Percentiles rank a stretch among this genome's conserved stretches.
phyloP scores from a whole-genome alignment of 2,797 vertebrate species.

The Sebastes minor region DNA sequence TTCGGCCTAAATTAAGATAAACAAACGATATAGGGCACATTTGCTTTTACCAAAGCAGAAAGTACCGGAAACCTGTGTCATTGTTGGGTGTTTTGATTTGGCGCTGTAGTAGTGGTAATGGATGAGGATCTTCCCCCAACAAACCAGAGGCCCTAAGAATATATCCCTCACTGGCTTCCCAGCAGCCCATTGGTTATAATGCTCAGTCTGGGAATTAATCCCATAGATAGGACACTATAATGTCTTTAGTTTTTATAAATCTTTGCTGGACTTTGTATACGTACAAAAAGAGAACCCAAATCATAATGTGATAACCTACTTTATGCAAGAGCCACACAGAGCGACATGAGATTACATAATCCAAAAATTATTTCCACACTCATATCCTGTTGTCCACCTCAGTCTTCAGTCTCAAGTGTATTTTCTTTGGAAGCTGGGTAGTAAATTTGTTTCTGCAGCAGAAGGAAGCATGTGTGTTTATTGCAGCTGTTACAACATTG shows the following conservation, averaged over 20 bases:
- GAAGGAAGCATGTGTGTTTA: conserved; percentile 4
- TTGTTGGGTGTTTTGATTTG: too few relatives aligned
- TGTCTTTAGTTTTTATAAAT: neutral
- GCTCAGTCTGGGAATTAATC: neutral
- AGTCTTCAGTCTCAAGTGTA: neutral
- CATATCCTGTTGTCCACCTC: conserved; percentile 6
- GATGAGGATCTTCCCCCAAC: too few relatives aligned
- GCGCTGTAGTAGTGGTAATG: too few relatives aligned
- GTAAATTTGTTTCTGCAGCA: neutral
- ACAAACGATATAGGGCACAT: too few relatives aligned
- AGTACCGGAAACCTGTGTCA: too few relatives aligned
- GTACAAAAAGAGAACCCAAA: neutral
- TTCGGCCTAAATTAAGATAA: too few relatives aligned
- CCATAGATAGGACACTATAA: neutral
- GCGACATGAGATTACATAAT: conserved; percentile 26
- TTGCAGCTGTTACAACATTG: neutral
- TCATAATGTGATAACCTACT: neutral
- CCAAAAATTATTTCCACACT: conserved; percentile 13
- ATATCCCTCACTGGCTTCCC: neutral
- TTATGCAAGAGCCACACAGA: neutral
- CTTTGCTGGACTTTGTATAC: neutral
- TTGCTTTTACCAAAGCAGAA: too few relatives aligned
- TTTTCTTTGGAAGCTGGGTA: neutral
- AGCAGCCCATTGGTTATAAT: neutral
- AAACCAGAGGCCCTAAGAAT: neutral